These are phyloP conservation scores for Chiroxiphia lanceolata DNA, from an alignment of 2,797 vertebrate genomes.

Conservation along the genomic window DNA sequence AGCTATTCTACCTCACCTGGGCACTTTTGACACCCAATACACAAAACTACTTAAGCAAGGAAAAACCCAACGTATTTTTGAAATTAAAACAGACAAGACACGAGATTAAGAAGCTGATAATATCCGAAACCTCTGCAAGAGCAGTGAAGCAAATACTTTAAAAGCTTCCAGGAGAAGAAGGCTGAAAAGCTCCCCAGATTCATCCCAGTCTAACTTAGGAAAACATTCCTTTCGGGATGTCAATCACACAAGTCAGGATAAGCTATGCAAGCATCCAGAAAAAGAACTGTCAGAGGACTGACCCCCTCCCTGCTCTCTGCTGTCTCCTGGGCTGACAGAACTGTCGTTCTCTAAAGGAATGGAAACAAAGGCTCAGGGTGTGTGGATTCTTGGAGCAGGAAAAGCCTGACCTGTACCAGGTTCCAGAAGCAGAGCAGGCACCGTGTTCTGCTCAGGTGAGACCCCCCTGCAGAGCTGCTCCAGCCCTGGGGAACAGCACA, in stretches of 20 bases:
- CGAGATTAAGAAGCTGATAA: background rate
- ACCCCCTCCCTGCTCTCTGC: no score
- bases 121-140: background rate
- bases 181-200: background rate
- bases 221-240: background rate
- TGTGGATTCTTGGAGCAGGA: background rate
- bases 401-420: background rate
- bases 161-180: background rate
- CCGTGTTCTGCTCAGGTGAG: background rate
- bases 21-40: background rate
- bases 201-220: background rate
- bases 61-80: accelerated
- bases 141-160: background rate
- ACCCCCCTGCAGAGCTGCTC: background rate
- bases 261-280: background rate
- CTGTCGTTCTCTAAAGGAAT: background rate
- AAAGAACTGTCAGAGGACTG: background rate
- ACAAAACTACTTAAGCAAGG: background rate
- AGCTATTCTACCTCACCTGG: background rate
- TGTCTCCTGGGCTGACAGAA: background rate
- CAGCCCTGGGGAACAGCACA: background rate
- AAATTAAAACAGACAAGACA: background rate
- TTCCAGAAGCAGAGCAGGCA: background rate
- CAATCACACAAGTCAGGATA: background rate
- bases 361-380: accelerated